Evolutionary conservation across 2,888 invertebrate species (phyloP).

Genomic region (Cantharis rustica): DNA sequence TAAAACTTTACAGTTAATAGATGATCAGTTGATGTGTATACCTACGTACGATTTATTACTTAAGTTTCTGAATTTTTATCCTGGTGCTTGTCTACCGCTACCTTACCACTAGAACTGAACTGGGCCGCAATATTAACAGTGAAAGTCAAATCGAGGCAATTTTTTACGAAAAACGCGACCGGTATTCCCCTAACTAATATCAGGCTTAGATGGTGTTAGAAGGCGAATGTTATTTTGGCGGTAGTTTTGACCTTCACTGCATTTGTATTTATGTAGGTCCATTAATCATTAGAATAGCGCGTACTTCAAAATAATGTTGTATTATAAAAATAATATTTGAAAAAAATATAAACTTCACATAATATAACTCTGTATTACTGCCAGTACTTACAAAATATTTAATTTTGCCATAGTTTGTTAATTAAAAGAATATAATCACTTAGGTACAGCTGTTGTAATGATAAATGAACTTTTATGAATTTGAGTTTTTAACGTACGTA

Average conservation of each 20-base stretch:
- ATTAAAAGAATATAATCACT: slow-evolving; percentile 35
- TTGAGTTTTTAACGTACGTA: slow-evolving; percentile 1
- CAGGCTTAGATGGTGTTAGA: background rate
- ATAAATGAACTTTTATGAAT: slow-evolving; percentile 46
- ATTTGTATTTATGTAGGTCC: slow-evolving; percentile 41
- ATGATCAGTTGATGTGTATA: slow-evolving; percentile 50
- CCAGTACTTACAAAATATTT: slow-evolving; percentile 25
- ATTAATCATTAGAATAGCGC: slow-evolving; percentile 59
- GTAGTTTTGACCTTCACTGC: slow-evolving; percentile 4
- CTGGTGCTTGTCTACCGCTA: slow-evolving; percentile 45
- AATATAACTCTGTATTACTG: slow-evolving; percentile 28
- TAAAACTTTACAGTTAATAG: slow-evolving; percentile 1
- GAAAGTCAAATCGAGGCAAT: background rate
- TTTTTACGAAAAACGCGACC: background rate
- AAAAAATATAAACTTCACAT: slow-evolving; percentile 25
- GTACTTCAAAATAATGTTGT: slow-evolving; percentile 39
- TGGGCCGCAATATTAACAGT: slow-evolving; percentile 38
- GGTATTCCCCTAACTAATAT: background rate
- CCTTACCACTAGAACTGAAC: slow-evolving; percentile 39
- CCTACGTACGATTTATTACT: slow-evolving; percentile 43
- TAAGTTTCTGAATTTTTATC: slow-evolving; percentile 43
- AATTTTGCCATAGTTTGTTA: slow-evolving; percentile 41
- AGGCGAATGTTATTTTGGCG: slow-evolving; percentile 18
- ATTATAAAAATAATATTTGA: background rate
- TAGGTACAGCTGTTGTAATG: slow-evolving; percentile 57